These are phyloP conservation scores for Stichodactyla mertensii DNA, from an alignment of 64 coral and sea anemone species.

Conservation along the genomic window DNA sequence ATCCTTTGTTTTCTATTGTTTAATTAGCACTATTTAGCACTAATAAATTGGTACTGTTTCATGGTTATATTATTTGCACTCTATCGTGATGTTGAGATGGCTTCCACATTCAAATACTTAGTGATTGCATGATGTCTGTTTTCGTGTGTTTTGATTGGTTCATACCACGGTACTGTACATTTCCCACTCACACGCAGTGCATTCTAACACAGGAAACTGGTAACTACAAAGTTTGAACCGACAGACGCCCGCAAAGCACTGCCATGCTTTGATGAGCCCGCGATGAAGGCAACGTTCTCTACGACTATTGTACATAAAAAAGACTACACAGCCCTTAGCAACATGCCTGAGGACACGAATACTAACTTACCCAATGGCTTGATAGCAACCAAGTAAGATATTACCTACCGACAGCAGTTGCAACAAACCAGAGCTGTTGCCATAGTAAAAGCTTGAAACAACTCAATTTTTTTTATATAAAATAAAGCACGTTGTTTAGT, in stretches of 20 bases:
- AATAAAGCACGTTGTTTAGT: too few relatives aligned
- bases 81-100: too few relatives aligned
- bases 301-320: constrained; percentile 60
- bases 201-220: constrained; percentile 45
- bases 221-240: constrained; percentile 73
- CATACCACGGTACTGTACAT: neutral
- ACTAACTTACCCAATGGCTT: constrained; percentile 26
- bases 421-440: neutral
- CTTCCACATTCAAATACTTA: too few relatives aligned
- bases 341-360: constrained; percentile 58
- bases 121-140: too few relatives aligned
- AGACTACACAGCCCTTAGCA: constrained; percentile 70
- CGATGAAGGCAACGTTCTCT: constrained; percentile 86
- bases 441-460: neutral
- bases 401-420: neutral
- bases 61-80: too few relatives aligned
- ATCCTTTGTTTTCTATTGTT: too few relatives aligned
- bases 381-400: constrained; percentile 20
- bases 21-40: too few relatives aligned
- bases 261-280: constrained; percentile 91
- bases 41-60: too few relatives aligned
- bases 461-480: too few relatives aligned
- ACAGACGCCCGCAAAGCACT: constrained; percentile 83
- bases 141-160: neutral
- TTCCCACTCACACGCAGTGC: neutral